A percentile compares a stretch with the other conserved stretches of the same genome.
phyloP scores from a whole-genome alignment of 2,797 vertebrate species.

The Sebastes melanostomus region DNA sequence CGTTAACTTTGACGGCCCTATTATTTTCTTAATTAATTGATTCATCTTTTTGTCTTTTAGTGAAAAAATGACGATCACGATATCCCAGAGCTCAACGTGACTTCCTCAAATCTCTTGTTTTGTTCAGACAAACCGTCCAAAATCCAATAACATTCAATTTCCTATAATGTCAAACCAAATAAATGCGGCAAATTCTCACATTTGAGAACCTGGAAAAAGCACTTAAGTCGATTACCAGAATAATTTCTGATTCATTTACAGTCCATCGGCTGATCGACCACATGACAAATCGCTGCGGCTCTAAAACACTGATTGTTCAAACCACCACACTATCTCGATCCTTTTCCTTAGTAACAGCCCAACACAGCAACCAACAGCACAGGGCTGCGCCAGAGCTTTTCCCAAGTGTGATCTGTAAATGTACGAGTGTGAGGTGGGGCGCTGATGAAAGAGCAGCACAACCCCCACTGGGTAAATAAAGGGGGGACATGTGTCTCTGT shows the following conservation, averaged over 20 bases:
- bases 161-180: not conserved
- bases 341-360: not conserved
- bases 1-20: too few relatives aligned
- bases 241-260: not conserved
- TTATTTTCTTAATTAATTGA: not conserved
- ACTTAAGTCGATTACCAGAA: not conserved
- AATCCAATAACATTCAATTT: not conserved
- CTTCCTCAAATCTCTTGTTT: not conserved
- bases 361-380: not conserved
- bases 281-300: not conserved
- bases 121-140: too few relatives aligned
- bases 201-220: not conserved
- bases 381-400: not conserved
- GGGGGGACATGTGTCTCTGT: not conserved
- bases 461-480: not conserved
- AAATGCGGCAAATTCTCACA: not conserved
- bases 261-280: not conserved
- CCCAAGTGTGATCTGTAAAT: slow-evolving; percentile 54
- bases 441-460: slow-evolving; percentile 39
- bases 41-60: not conserved
- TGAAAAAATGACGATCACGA: too few relatives aligned
- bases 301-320: not conserved
- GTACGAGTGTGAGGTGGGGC: not conserved
- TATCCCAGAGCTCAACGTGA: not conserved
- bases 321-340: not conserved